Conservation (phyloP, 1,140 invertebrate genomes). For the Cyrtorhinus lividipennis region DNA sequence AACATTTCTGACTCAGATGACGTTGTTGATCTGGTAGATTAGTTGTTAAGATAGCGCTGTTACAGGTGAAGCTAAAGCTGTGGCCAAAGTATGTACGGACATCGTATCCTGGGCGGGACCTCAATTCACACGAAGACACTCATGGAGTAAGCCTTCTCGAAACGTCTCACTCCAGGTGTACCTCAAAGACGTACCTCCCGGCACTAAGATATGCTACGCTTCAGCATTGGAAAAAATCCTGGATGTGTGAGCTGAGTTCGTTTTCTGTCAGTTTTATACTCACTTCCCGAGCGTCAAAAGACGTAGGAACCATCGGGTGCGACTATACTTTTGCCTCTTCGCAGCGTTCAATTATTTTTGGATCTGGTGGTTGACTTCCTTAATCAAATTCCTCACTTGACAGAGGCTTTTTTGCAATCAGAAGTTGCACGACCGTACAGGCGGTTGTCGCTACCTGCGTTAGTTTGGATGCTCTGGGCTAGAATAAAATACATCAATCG, state of each 20-base stretch:
- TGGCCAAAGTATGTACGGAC: constrained; percentile 4
- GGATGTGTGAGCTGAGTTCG: too few species aligned
- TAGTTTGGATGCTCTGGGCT: constrained; percentile 3
- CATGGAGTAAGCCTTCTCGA: background rate
- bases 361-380: background rate
- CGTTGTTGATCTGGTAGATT: too few species aligned
- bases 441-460: background rate
- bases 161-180: background rate
- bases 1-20: too few species aligned
- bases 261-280: too few species aligned
- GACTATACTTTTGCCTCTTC: too few species aligned
- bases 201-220: background rate
- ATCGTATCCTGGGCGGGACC: constrained; percentile 6
- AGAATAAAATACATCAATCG: background rate
- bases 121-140: background rate
- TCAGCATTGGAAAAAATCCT: background rate
- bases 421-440: background rate
- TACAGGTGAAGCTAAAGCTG: background rate
- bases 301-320: too few species aligned
- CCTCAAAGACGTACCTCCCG: background rate
- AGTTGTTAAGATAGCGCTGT: too few species aligned
- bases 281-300: too few species aligned
- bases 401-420: background rate
- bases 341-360: background rate
- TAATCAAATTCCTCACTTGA: background rate